Base-by-base conservation (phyloP, 2,113 vertebrate genomes). In the Macroglossus sobrinus region DNA sequence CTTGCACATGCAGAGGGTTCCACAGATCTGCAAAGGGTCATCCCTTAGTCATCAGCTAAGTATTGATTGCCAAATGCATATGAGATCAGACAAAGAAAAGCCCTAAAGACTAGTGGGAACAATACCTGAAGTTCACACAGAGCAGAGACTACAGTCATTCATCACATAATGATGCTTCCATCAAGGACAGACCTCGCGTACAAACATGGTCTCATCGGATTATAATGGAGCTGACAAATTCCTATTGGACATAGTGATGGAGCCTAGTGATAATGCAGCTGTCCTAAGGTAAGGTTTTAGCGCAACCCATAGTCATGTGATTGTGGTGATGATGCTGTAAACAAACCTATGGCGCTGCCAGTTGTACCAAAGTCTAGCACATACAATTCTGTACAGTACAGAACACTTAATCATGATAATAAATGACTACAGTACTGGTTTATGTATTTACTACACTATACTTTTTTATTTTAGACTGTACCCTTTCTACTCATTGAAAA, bases 121-220 rank as follows among this genome's bases (percentile, higher is more conserved):
- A 84, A 26, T 40, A 74, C 22, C 8, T 21, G 40, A 84, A 40
- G 28, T 16, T 59, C 8, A 74, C 15, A 19, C 3, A 86, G 28
- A 16, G 40, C 4, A 85, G 30, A 88, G 35, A 35, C 4, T 35
- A n/a, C 10, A 21, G 45, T 6, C 45, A n/a, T n/a, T 19, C 45
- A 22, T 18, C 18, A 1, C 30, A 22, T 21, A 47, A n/a, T 11
- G 4, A 50, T 76, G 45, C 22, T 50, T 76, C 5, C 0, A 5
- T 53, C 30, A n/a, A 50, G 0, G 2, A n/a, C 18, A n/a, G 45
- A 33, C 30, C 1, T 0, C 45, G 12, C 30, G n/a, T 19, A 38
- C 35, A 18, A 69, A 21, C 19, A 38, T 4, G 35, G n/a, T 68
- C 18, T 19, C 35, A 22, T 69, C 19, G 10, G 66, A 38, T 38